phyloP scores from a whole-genome alignment of 2,113 vertebrate genomes.

The Tichodroma muraria region DNA sequence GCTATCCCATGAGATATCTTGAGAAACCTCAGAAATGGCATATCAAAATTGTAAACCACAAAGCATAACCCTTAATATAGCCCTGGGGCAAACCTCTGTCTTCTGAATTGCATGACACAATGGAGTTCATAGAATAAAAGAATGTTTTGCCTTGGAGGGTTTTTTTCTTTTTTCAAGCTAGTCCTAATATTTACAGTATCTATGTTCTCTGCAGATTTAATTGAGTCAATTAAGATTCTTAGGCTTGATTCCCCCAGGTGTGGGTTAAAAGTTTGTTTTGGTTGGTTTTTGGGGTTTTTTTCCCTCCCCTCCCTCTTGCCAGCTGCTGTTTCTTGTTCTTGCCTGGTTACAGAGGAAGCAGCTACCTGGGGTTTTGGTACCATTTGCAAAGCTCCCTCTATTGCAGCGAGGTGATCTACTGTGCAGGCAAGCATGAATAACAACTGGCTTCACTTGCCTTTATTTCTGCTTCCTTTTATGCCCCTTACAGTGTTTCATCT shows the following conservation, averaged over 20 bases:
- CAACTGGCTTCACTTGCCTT: background rate
- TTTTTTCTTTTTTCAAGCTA: slow-evolving; percentile 16
- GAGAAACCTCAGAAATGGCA: slow-evolving; percentile 42
- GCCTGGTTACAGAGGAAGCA: background rate
- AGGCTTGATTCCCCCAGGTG: background rate
- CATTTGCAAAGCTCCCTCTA: background rate
- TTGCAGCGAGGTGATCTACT: background rate
- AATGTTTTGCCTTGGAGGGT: slow-evolving; percentile 23
- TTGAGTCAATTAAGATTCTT: slow-evolving; percentile 60
- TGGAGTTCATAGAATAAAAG: background rate
- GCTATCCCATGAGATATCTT: background rate
- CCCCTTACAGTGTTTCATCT: background rate
- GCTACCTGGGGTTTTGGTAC: background rate
- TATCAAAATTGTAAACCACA: slow-evolving; percentile 55
- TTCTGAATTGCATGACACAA: slow-evolving; percentile 28
- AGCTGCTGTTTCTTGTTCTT: background rate
- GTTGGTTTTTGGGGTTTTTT: background rate
- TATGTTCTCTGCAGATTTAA: slow-evolving; percentile 52
- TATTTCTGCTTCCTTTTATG: background rate
- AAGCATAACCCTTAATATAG: slow-evolving; percentile 24
- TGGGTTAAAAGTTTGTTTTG: background rate
- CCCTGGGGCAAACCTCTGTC: slow-evolving; percentile 36
- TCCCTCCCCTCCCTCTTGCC: background rate
- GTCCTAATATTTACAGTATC: slow-evolving; percentile 50
- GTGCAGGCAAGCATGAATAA: background rate